Conservation (phyloP, 2,113 vertebrate genomes). For the Phaethornis superciliosus region DNA sequence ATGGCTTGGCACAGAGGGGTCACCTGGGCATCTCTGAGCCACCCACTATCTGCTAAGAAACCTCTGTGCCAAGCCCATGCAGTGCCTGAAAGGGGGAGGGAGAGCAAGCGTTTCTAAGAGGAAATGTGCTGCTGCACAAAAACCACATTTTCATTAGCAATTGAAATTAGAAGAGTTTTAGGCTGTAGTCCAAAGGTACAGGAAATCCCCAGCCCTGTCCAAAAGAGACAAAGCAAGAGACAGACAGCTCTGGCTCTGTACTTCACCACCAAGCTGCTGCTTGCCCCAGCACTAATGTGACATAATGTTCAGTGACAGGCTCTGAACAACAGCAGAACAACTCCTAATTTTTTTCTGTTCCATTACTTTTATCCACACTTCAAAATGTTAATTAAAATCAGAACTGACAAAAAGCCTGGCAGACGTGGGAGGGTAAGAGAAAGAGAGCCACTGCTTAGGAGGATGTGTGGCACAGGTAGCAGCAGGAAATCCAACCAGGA, state of each 20-base stretch:
- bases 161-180: constrained; percentile 6
- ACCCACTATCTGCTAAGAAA: not conserved
- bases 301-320: constrained; percentile 31
- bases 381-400: not conserved
- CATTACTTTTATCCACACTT: not conserved
- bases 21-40: not conserved
- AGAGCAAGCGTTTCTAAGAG: not conserved
- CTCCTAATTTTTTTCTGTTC: not conserved
- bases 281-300: constrained; percentile 44
- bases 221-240: constrained; percentile 38
- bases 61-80: not conserved
- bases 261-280: not conserved
- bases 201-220: constrained; percentile 41
- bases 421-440: not conserved
- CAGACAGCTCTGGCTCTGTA: not conserved
- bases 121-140: not conserved
- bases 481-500: not conserved
- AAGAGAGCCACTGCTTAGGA: not conserved
- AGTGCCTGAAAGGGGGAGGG: not conserved
- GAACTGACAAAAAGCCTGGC: not conserved
- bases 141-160: not conserved
- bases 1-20: not conserved
- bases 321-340: not conserved
- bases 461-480: not conserved
- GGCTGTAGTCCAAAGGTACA: constrained; percentile 37